Conservation (phyloP, 1,140 invertebrate genomes). For the Brachionus rubens region DNA sequence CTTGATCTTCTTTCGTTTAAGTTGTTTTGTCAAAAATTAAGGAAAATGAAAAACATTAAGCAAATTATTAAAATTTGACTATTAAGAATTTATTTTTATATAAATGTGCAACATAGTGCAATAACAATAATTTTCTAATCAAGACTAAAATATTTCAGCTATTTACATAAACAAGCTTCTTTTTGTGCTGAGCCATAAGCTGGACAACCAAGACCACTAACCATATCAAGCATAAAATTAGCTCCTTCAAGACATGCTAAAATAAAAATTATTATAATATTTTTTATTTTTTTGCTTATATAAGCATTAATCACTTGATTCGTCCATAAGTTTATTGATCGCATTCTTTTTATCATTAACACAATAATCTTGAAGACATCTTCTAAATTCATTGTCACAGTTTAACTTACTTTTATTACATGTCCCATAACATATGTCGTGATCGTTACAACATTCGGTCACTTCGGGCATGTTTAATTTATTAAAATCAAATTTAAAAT, state of each 20-base stretch:
- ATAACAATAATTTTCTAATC: too few relatives aligned
- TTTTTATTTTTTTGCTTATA: not conserved
- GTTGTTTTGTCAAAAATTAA: too few relatives aligned
- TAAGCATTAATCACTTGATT: not conserved
- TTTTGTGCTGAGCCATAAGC: conserved; percentile 27
- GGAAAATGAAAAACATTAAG: too few relatives aligned
- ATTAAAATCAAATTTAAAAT: conserved; percentile 35
- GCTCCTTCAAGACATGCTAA: conserved; percentile 6
- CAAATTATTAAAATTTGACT: too few relatives aligned
- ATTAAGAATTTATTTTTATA: too few relatives aligned
- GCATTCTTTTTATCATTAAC: not conserved
- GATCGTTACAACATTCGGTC: conserved; percentile 24
- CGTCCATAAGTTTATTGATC: not conserved
- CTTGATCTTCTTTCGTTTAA: too few relatives aligned
- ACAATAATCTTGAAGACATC: conserved; percentile 10
- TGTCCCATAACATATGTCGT: conserved; percentile 42
- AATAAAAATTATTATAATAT: not conserved
- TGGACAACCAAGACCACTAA: conserved; percentile 3
- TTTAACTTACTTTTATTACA: conserved; percentile 15
- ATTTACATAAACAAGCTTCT: conserved; percentile 26
- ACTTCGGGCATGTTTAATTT: conserved; percentile 22
- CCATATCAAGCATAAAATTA: conserved; percentile 23
- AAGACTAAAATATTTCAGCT: too few relatives aligned
- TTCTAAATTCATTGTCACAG: conserved; percentile 28
- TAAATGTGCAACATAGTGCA: too few relatives aligned